Evolutionary conservation across 2,888 invertebrate genomes (phyloP).

Genomic region (Dione vanillae): DNA sequence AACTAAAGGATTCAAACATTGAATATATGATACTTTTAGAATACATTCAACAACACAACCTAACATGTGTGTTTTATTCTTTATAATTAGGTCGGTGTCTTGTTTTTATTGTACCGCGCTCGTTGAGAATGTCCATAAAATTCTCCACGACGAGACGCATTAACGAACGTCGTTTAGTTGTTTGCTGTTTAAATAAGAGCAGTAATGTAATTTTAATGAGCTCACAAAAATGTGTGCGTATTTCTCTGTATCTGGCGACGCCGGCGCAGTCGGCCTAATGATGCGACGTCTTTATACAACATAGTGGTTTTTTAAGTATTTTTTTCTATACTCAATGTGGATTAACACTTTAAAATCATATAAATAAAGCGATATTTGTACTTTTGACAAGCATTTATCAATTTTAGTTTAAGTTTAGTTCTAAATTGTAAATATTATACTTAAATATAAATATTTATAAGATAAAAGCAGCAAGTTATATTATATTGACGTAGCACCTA

Average conservation of each 20-base stretch:
- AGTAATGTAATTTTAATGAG: constrained; percentile 83
- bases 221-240: constrained; percentile 76
- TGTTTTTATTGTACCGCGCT: constrained; percentile 49
- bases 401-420: too few species aligned
- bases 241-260: constrained; percentile 58
- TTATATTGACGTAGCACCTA: background rate
- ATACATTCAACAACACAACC: constrained; percentile 45
- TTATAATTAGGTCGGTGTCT: constrained; percentile 49
- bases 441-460: background rate
- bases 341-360: too few species aligned
- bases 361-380: too few species aligned
- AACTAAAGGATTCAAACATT: constrained; percentile 34
- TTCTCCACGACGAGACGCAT: constrained; percentile 70
- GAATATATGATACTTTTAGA: constrained; percentile 38
- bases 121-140: constrained; percentile 73
- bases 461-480: background rate
- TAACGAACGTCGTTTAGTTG: constrained; percentile 80
- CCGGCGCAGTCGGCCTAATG: constrained; percentile 49
- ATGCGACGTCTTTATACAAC: constrained; percentile 30
- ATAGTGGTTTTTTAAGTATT: background rate
- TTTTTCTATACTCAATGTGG: background rate
- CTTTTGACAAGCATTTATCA: too few species aligned
- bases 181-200: constrained; percentile 81
- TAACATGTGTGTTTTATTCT: constrained; percentile 50
- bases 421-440: too few species aligned